These are phyloP conservation scores for Galemys pyrenaicus DNA, from an alignment of 2,113 vertebrate species.

Conservation along the genomic window DNA sequence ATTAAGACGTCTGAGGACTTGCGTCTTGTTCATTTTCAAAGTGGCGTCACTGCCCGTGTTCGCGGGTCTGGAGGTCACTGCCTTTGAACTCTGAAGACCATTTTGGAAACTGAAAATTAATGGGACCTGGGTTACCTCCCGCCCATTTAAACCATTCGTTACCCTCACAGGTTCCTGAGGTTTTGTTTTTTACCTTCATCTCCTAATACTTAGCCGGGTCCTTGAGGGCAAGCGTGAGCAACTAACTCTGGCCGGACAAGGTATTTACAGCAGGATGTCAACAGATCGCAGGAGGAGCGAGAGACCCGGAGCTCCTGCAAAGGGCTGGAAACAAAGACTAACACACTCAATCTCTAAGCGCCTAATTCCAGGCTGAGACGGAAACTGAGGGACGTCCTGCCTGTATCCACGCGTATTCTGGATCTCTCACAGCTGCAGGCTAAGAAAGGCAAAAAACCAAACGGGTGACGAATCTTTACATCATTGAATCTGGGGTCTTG, in stretches of 20 bases:
- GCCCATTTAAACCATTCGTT: not conserved
- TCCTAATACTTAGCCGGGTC: not conserved
- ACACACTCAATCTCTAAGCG: not conserved
- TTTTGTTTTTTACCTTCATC: not conserved
- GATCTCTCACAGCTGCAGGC: not conserved
- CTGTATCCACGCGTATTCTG: not conserved
- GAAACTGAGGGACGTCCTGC: not conserved
- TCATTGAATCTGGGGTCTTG: not conserved
- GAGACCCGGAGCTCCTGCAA: not conserved
- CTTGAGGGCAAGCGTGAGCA: not conserved
- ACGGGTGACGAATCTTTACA: not conserved
- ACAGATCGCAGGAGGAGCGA: not conserved
- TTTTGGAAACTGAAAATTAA: constrained; percentile 12
- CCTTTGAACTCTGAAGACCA: constrained; percentile 1
- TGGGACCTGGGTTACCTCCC: not conserved
- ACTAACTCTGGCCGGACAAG: not conserved
- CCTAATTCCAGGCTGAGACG: not conserved
- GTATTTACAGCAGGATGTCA: not conserved
- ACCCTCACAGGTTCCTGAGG: not conserved
- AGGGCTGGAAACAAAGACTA: not conserved
- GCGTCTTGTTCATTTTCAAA: not conserved
- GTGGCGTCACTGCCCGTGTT: not conserved
- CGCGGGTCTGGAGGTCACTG: not conserved
- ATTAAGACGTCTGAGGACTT: not conserved
- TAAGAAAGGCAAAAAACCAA: not conserved